Percentiles rank a stretch among this genome's conserved stretches.
Evolutionary conservation across 2,888 invertebrate genomes (phyloP).

Genomic region (Oscheius sp.): DNA sequence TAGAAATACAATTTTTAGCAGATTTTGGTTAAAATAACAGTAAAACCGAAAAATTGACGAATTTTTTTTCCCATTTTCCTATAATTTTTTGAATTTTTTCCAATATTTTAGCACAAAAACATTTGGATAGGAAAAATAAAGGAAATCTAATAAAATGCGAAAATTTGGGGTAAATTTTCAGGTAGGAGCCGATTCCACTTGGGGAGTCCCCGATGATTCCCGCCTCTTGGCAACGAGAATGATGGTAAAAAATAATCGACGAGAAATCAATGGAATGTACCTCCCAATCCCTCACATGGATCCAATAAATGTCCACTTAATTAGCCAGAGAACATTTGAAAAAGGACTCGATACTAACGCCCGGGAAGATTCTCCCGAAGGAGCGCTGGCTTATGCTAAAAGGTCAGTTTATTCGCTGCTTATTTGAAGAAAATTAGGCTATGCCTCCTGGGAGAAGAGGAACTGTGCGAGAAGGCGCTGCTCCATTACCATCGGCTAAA

Average conservation of each 20-base stretch:
- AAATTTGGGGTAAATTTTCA: background rate
- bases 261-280: constrained; percentile 55
- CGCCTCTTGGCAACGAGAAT: constrained; percentile 44
- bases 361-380: constrained; percentile 49
- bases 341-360: constrained; percentile 50
- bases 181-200: constrained; percentile 45
- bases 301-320: constrained; percentile 55
- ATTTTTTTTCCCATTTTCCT: too few species aligned
- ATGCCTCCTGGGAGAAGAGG: constrained; percentile 42
- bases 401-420: constrained; percentile 28
- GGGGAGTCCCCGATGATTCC: constrained; percentile 50
- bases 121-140: too few species aligned
- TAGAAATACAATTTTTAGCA: too few species aligned
- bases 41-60: too few species aligned
- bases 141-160: too few species aligned
- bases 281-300: constrained; percentile 57
- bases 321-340: constrained; percentile 50
- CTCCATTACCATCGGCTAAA: constrained; percentile 52
- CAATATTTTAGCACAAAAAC: too few species aligned
- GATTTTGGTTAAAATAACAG: too few species aligned
- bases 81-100: too few species aligned
- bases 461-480: constrained; percentile 47
- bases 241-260: constrained; percentile 50
- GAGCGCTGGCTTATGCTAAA: constrained; percentile 52
- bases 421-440: constrained; percentile 35